Conservation (phyloP, 2,888 invertebrate species). For the Baronia brevicornis region DNA sequence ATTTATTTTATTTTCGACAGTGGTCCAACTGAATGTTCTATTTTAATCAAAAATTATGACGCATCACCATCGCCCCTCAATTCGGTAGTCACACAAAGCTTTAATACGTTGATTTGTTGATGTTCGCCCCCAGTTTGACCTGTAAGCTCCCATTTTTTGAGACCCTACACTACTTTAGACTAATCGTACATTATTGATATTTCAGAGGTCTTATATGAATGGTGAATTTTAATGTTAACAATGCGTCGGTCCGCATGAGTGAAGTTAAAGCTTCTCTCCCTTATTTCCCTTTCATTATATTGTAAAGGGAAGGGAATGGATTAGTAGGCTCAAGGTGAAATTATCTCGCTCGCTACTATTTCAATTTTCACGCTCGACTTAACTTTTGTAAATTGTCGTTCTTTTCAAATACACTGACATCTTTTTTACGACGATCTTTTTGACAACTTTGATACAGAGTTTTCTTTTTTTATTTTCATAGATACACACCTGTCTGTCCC, state of each 20-base stretch:
- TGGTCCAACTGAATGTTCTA: conserved; percentile 52
- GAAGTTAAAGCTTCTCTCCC: conserved; percentile 36
- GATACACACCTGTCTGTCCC: no score
- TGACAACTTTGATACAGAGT: no score
- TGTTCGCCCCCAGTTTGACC: conserved; percentile 50
- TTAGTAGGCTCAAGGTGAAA: conserved; percentile 53
- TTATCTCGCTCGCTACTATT: conserved; percentile 33
- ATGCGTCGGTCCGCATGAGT: conserved; percentile 56
- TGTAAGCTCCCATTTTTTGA: conserved; percentile 30
- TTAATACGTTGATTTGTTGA: conserved; percentile 58
- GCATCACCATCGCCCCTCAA: conserved; percentile 47
- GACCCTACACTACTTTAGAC: conserved; percentile 30
- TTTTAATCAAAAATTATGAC: conserved; percentile 73
- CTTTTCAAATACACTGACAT: conserved; percentile 2
- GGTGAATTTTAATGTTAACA: conserved; percentile 34
- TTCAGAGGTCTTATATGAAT: conserved; percentile 25
- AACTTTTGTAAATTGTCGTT: conserved; percentile 13
- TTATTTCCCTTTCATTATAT: conserved; percentile 43
- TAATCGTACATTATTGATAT: conserved; percentile 16
- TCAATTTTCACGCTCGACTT: conserved; percentile 28
- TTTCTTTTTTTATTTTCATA: no score
- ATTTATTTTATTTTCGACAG: conserved; percentile 31
- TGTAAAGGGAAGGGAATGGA: conserved; percentile 47
- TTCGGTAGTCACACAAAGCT: conserved; percentile 36
- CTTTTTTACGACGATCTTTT: no score